These are phyloP conservation scores for Linurgus olivaceus DNA, from an alignment of 2,797 vertebrate species.

Conservation along the genomic window DNA sequence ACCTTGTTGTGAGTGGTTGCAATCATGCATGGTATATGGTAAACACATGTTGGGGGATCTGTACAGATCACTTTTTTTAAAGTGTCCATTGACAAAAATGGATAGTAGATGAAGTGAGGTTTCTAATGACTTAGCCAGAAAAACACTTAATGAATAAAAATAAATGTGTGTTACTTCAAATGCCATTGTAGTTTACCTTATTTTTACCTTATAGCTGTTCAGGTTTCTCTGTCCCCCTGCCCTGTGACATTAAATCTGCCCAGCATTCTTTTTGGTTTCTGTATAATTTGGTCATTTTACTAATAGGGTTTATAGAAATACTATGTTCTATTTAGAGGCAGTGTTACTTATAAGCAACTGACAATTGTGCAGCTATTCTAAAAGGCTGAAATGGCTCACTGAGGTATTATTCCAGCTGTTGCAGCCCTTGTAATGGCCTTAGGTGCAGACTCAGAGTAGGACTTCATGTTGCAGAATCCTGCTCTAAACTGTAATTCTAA, in stretches of 20 bases:
- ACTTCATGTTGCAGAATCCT: constrained; percentile 23
- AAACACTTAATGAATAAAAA: constrained; percentile 37
- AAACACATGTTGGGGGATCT: constrained; percentile 33
- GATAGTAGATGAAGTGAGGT: constrained; percentile 46
- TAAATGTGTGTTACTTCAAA: not conserved
- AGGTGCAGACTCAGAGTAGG: constrained; percentile 45
- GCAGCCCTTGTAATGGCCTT: constrained; percentile 46
- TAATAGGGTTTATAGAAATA: constrained; percentile 60
- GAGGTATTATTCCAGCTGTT: constrained; percentile 68
- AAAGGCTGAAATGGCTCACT: constrained; percentile 53
- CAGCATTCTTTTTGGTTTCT: constrained; percentile 6
- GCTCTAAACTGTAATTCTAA: not conserved
- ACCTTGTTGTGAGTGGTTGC: constrained; percentile 13
- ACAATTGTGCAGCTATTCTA: constrained; percentile 38
- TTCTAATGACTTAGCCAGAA: constrained; percentile 30
- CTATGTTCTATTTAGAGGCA: constrained; percentile 51
- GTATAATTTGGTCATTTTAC: constrained; percentile 36
- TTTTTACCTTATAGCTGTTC: not conserved
- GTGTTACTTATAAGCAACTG: constrained; percentile 51
- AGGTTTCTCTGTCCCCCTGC: not conserved
- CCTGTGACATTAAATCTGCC: not conserved
- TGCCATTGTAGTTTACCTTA: not conserved
- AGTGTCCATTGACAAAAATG: not conserved
- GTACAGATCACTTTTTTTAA: not conserved
- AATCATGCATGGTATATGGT: constrained; percentile 2